Percentiles rank a stretch among this genome's conserved stretches.
These are phyloP conservation scores for Aegithalos caudatus DNA, from an alignment of 2,113 vertebrate species.

Conservation along the genomic window DNA sequence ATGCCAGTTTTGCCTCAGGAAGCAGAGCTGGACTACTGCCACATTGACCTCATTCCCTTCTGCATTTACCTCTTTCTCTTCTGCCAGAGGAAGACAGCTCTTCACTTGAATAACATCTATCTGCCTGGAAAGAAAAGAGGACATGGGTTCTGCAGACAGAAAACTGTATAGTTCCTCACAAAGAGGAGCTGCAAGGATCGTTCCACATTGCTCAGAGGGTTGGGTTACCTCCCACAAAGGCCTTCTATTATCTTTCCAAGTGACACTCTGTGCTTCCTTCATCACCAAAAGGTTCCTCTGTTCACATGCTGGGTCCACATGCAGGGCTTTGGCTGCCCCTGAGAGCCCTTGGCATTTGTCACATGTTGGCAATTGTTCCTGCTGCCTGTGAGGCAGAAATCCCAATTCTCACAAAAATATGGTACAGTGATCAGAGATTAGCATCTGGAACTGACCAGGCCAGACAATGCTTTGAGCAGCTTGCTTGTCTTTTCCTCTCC, in stretches of 20 bases:
- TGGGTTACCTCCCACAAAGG: neutral
- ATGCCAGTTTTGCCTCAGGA: neutral
- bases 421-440: slow-evolving; percentile 23
- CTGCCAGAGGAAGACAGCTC: neutral
- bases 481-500: neutral
- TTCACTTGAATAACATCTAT: neutral
- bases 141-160: neutral
- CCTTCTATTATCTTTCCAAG: slow-evolving; percentile 16
- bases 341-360: slow-evolving; percentile 5
- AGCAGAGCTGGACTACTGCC: neutral
- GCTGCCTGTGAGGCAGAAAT: slow-evolving; percentile 40
- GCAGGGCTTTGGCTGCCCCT: neutral
- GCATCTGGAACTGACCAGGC: slow-evolving; percentile 47
- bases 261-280: neutral
- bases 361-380: neutral
- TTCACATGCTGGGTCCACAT: neutral
- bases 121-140: neutral
- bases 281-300: slow-evolving; percentile 26
- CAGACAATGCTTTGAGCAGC: slow-evolving; percentile 14
- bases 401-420: slow-evolving; percentile 25
- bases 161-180: neutral
- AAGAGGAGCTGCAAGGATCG: neutral
- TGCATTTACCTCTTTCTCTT: neutral
- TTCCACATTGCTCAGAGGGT: neutral
- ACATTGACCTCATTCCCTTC: neutral